phyloP scores from a whole-genome alignment of 2,888 invertebrate species.

The Mesorhabditis spiculigera region DNA sequence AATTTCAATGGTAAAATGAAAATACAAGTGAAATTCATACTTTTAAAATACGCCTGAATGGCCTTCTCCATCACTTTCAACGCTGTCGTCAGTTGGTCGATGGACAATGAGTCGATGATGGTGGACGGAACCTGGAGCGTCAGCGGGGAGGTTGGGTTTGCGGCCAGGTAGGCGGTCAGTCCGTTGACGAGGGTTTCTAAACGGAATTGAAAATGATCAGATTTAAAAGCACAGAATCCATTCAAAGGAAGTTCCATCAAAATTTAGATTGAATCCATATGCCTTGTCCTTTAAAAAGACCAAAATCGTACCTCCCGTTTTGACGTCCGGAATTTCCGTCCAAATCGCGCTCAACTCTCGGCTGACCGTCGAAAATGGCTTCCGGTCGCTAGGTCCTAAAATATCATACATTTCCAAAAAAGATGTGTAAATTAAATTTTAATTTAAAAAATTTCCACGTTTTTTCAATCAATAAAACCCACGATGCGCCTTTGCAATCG shows the following conservation, averaged over 20 bases:
- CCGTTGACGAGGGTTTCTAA: slow-evolving; percentile 33
- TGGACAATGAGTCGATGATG: slow-evolving; percentile 30
- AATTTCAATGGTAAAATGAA: background rate
- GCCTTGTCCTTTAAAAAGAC: too few species aligned
- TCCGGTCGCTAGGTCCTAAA: slow-evolving; percentile 15
- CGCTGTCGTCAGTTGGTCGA: slow-evolving; percentile 37
- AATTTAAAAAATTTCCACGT: too few species aligned
- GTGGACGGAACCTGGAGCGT: slow-evolving; percentile 31
- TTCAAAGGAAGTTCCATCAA: background rate
- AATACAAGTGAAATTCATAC: slow-evolving; percentile 15
- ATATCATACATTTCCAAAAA: background rate
- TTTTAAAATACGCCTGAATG: slow-evolving; percentile 42
- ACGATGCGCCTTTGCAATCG: slow-evolving; percentile 28
- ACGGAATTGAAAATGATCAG: background rate
- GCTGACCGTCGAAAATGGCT: slow-evolving; percentile 32
- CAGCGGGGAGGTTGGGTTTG: slow-evolving; percentile 31
- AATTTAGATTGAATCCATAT: too few species aligned
- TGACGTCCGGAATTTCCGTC: slow-evolving; percentile 35
- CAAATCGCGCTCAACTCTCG: slow-evolving; percentile 47
- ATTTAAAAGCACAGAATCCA: background rate
- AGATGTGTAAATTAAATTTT: too few species aligned
- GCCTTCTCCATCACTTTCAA: slow-evolving; percentile 44
- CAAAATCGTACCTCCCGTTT: slow-evolving; percentile 26
- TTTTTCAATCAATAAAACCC: too few species aligned
- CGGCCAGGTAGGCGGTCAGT: slow-evolving; percentile 28